Percentiles rank a stretch among this genome's conserved stretches.
Conservation (phyloP, 2,113 vertebrate genomes). For the Petrocephalus microphthalmus region DNA sequence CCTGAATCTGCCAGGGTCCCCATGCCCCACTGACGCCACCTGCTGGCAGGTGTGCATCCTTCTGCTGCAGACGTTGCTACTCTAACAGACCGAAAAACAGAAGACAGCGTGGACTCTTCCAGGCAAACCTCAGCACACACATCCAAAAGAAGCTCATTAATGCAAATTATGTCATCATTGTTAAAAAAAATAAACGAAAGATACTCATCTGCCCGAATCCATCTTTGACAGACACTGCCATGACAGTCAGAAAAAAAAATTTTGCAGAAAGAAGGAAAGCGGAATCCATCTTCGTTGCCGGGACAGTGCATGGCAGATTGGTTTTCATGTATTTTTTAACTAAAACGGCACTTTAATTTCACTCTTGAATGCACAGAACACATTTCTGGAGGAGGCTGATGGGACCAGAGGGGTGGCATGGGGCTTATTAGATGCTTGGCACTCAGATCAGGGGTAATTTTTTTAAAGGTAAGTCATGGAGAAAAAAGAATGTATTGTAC, state of each 20-base stretch:
- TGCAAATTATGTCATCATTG: background rate
- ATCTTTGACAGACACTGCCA: background rate
- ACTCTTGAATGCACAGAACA: conserved; percentile 16
- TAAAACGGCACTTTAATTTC: conserved; percentile 19
- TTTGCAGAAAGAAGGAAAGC: background rate
- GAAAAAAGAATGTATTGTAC: background rate
- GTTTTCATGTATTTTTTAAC: conserved; percentile 17
- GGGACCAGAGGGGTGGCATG: background rate
- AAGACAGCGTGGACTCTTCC: background rate
- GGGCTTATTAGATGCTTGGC: background rate
- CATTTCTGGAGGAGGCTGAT: conserved; percentile 1
- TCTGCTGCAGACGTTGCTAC: background rate
- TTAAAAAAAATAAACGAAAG: background rate
- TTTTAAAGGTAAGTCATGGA: background rate
- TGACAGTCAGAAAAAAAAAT: background rate
- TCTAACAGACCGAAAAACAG: background rate
- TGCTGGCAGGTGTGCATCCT: background rate
- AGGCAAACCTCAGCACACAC: background rate
- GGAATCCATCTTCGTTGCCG: background rate
- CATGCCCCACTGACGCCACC: background rate
- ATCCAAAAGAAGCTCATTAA: background rate
- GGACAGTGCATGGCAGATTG: background rate
- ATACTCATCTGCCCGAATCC: background rate
- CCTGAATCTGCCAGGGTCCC: background rate
- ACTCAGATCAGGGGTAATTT: background rate